Evolutionary conservation across 2,888 invertebrate species (phyloP), one percentile per base, ranked within the genome.

Genomic region (Lasioglossum figueresi): DNA sequence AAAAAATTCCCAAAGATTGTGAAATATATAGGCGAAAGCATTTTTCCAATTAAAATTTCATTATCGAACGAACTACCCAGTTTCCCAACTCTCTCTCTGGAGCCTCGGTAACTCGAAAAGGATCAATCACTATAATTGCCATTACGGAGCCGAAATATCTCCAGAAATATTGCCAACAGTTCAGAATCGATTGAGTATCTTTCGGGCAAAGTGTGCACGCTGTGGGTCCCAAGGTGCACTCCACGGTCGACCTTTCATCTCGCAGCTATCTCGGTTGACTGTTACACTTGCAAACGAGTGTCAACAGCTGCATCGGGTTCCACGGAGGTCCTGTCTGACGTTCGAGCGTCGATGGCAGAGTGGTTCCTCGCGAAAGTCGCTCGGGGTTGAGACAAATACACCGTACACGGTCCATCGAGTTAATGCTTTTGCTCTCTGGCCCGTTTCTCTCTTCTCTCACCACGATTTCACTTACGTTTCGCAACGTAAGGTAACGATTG

Each of bases 381-480:
- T 6, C 45, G 63, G 45, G 77, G 83, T 85, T 82, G 78, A 83
- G 80, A 88, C 85, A 81, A 88, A 87, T 86, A 78, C 74, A 78
- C 14, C 37, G 40, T 31, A 74, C n/a, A 82, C 75, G 80, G 40
- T 77, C 80, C 84, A 82, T 88, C 80, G 84, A 84, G 84, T 83
- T 88, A 82, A 88, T 76, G 78, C 43, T 72, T 40, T 37, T n/a
- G 4, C 52, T 19, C 37, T 71, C 59, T 16, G 6, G 12, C 19
- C 10, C 40, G n/a, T 40, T 6, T 31, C 27, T 43, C 31, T 78
- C 59, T 63, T 16, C 34, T 56, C n/a, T 59, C 56, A 12, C 12
- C 27, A 27, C 27, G 27, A 27, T 27, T 27, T 59, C 59, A 16
- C 27, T 59, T 27, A 16, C 14, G 14, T 27, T 52, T 52, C 12